phyloP scores from a whole-genome alignment of 1,140 invertebrate genomes.

The Schlechtendalia chinensis region DNA sequence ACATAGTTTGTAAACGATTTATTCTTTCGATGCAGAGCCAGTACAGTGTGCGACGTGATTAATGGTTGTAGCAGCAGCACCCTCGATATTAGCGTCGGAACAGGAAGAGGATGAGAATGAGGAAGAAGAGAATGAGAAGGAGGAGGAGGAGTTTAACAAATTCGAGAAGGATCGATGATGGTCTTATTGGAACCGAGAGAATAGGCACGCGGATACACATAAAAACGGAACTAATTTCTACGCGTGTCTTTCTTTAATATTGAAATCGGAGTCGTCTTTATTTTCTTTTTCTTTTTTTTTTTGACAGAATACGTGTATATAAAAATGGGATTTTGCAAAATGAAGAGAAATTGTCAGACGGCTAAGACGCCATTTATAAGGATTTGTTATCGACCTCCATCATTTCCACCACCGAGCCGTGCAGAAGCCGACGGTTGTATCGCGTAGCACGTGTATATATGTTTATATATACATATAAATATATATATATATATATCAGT shows the following conservation, averaged over 20 bases:
- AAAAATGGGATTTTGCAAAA: neutral
- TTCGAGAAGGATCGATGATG: conserved; percentile 27
- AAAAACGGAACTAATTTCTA: neutral
- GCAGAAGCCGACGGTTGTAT: neutral
- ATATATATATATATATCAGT: neutral
- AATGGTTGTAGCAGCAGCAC: neutral
- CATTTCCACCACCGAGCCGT: neutral
- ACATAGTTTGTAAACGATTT: conserved; percentile 3
- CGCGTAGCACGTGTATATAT: too few species aligned
- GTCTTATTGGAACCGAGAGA: neutral
- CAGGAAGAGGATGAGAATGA: neutral
- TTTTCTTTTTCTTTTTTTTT: conserved; percentile 1
- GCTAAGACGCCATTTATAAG: conserved; percentile 21
- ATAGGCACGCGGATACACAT: too few species aligned
- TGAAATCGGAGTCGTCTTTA: conserved; percentile 19
- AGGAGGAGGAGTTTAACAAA: neutral
- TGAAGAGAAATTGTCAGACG: conserved; percentile 38
- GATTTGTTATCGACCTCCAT: neutral
- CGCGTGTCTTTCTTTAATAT: conserved; percentile 23
- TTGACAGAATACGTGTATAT: neutral
- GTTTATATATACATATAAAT: too few species aligned
- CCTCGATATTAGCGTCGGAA: neutral
- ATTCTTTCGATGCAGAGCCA: conserved; percentile 4
- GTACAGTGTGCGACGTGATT: neutral
- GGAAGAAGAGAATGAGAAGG: neutral